Conservation (phyloP, 1,140 invertebrate species). For the Andricus grossulariae region DNA sequence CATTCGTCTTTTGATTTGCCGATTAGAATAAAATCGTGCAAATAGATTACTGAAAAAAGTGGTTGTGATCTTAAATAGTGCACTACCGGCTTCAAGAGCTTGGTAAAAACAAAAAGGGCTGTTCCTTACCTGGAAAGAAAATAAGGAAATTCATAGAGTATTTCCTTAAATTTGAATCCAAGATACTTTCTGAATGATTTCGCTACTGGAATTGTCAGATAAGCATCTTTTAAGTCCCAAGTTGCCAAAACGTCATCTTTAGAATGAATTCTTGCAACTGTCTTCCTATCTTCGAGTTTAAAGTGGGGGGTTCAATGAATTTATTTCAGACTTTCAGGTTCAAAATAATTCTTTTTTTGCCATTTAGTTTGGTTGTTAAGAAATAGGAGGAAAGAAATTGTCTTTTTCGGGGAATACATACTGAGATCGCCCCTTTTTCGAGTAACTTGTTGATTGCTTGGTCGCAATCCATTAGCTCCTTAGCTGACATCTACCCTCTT, state of each 20-base stretch:
- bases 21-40: no score
- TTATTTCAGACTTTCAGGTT: constrained; percentile 36
- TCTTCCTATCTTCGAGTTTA: constrained; percentile 54
- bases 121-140: neutral
- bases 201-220: neutral
- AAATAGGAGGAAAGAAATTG: constrained; percentile 44
- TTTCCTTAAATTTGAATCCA: neutral
- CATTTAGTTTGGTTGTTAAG: constrained; percentile 47
- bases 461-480: neutral
- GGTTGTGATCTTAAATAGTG: no score
- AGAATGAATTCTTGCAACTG: constrained; percentile 19
- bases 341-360: neutral
- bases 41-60: no score
- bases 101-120: neutral
- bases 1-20: no score
- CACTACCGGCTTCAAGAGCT: neutral
- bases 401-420: neutral
- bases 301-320: constrained; percentile 54
- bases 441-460: neutral
- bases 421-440: neutral
- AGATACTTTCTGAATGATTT: neutral
- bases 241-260: constrained; percentile 11
- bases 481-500: neutral
- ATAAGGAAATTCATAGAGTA: neutral
- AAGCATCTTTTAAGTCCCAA: constrained; percentile 2